Base-by-base conservation (phyloP, 2,797 vertebrate species). In the Clarias laeviceps region DNA sequence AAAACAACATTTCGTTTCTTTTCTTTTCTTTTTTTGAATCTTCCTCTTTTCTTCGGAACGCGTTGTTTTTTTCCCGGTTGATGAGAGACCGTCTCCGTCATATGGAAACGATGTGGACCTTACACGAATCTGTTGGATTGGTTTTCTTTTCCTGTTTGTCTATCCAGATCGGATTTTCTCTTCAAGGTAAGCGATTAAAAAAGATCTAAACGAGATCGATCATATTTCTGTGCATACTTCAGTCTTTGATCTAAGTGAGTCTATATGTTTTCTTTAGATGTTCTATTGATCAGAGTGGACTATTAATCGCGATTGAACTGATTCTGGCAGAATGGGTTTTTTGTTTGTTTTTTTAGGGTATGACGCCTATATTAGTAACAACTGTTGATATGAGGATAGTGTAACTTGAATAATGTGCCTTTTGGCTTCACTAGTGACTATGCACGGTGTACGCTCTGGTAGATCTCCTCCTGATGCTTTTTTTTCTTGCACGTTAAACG, bases 111-210 rank as follows among this genome's bases (percentile, higher is more conserved):
- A 96, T 95, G 95, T 94, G 95, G 94, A 95, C 91, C 93, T 94
- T 94, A 93, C 94, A 94, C 77, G 95, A 95, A 77, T 92, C 92
- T 90, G 90, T 94, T 94, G 95, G 95, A 95, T 94, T 96, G 93
- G 91, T 95, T 91, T 94, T 95, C 91, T 89, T 95, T 64, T 93
- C 92, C 86, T 93, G 93, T 90, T 92, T 95, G 85, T 96, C 93
- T 6, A 91, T 94, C 87, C 95, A 95, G 54, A 90, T 95, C 5
- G 95, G 94, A 92, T 94, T 92, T 91, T 93, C 93, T 73, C 93
- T 95, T 83, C 93, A 95, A 93, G 95, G 95, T 96, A 93, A 94
- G 93, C 56, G 74, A 80, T 64, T 79, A n/a, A 22, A 54, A 20
- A 29, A 20, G 5, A 12, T 1, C 7, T 4, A 32, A 9, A 54